phyloP scores from a whole-genome alignment of 2,113 vertebrate species.

The Labeo rohita region DNA sequence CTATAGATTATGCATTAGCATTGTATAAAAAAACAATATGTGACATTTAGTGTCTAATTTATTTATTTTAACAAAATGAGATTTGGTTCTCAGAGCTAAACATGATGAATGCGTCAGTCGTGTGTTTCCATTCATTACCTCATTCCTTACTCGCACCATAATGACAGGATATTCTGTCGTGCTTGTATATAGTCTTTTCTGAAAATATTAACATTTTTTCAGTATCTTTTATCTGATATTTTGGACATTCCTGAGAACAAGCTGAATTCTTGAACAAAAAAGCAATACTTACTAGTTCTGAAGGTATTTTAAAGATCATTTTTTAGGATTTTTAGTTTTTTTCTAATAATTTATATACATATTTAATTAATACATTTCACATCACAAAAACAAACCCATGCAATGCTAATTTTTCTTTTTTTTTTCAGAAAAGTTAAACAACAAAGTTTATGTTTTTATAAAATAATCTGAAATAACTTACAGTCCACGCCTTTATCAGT shows the following conservation, averaged over 20 bases:
- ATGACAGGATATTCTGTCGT: not conserved
- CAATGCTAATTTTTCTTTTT: not conserved
- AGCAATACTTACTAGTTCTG: not conserved
- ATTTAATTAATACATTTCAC: not conserved
- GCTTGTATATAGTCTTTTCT: not conserved
- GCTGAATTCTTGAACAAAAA: not conserved
- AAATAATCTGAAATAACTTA: conserved; percentile 11
- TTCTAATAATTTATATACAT: not conserved
- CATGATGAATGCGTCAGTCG: too few species aligned
- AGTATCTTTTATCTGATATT: not conserved
- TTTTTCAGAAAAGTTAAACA: not conserved
- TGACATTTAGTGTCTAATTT: too few species aligned
- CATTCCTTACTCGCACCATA: not conserved
- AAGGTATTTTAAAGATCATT: not conserved
- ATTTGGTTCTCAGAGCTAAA: too few species aligned
- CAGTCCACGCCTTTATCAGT: not conserved
- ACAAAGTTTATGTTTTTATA: not conserved
- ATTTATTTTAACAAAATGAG: too few species aligned
- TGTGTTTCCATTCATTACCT: not conserved
- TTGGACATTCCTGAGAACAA: not conserved
- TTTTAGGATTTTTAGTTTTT: not conserved
- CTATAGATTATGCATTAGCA: too few species aligned
- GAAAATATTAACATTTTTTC: not conserved
- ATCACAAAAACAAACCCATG: not conserved
- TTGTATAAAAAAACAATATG: too few species aligned